Conservation (phyloP, 2,797 vertebrate genomes). For the Trichosurus vulpecula region DNA sequence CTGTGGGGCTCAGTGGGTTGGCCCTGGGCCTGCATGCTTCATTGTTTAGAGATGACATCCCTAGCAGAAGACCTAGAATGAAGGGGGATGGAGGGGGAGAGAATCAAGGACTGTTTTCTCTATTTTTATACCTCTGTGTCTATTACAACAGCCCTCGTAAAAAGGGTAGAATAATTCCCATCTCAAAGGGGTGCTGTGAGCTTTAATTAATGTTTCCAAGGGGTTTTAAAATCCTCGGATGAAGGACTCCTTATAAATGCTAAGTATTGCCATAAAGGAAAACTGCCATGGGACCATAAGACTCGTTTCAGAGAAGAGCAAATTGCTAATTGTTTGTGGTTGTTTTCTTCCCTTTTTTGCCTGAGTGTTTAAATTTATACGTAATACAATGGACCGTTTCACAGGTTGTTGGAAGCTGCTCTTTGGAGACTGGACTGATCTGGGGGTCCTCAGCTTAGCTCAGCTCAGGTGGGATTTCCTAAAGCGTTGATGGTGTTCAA, state of each 20-base stretch:
- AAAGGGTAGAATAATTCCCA: background rate
- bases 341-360: background rate
- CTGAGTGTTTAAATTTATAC: background rate
- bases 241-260: constrained; percentile 5
- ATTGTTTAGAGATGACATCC: background rate
- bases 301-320: background rate
- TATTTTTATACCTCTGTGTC: background rate
- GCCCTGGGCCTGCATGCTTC: background rate
- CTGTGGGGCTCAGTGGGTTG: background rate
- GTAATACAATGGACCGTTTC: background rate
- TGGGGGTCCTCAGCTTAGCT: background rate
- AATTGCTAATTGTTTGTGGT: background rate
- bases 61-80: background rate
- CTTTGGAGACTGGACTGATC: background rate
- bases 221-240: constrained; percentile 7
- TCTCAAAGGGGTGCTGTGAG: constrained; percentile 2
- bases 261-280: constrained; percentile 9
- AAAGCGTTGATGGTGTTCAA: background rate
- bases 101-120: background rate
- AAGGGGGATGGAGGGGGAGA: background rate
- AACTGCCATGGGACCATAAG: background rate
- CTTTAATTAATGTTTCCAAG: constrained; percentile 15
- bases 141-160: background rate
- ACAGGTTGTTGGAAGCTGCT: background rate
- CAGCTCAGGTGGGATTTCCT: background rate